Conservation (phyloP, 2,113 vertebrate genomes). For the Amazona vittata region DNA sequence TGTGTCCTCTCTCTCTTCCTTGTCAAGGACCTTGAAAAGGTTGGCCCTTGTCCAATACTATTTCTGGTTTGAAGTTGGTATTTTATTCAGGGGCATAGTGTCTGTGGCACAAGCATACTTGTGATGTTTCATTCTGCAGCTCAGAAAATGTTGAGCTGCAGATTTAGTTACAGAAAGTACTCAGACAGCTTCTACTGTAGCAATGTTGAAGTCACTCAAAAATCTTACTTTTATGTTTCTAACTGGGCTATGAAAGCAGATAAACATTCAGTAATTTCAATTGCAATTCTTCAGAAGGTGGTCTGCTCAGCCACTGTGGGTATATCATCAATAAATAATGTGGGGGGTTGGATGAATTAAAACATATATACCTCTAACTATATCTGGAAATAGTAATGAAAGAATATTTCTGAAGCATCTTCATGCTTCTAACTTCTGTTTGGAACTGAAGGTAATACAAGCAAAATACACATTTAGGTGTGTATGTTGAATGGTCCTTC, state of each 20-base stretch:
- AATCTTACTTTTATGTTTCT: background rate
- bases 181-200: fast-evolving
- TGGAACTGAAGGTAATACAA: background rate
- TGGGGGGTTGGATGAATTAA: background rate
- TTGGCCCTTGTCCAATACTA: background rate
- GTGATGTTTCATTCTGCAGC: background rate
- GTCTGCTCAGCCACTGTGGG: background rate
- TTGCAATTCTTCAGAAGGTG: background rate
- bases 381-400: background rate
- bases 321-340: background rate
- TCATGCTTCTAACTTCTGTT: background rate
- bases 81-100: background rate
- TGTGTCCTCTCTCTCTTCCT: fast-evolving
- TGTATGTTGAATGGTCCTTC: background rate
- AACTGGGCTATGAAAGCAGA: background rate
- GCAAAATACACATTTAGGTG: background rate
- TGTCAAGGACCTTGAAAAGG: background rate
- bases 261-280: background rate
- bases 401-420: background rate
- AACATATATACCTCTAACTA: background rate
- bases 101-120: background rate
- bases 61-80: background rate
- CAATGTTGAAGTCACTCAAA: background rate
- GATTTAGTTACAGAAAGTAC: background rate
- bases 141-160: background rate